A percentile compares a stretch with the other conserved stretches of the same genome.
Evolutionary conservation across 2,888 invertebrate genomes (phyloP).

Genomic region (Portevinia maculata): DNA sequence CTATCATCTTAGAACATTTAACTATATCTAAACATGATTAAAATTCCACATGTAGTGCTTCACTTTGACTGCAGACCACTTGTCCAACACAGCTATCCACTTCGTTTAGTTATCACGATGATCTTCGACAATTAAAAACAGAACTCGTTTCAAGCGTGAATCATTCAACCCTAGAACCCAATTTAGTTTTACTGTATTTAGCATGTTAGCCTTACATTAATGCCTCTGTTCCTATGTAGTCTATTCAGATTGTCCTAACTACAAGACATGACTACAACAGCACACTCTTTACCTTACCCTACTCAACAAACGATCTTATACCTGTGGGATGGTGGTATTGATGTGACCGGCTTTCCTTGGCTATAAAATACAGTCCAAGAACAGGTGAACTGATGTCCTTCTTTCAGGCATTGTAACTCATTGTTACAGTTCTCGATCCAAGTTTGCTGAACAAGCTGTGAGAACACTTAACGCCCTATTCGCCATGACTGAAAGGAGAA

Average conservation of each 20-base stretch:
- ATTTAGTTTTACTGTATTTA: conserved; percentile 54
- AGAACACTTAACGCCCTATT: conserved; percentile 60
- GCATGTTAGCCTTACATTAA: conserved; percentile 53
- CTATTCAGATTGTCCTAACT: conserved; percentile 44
- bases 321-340: conserved; percentile 55
- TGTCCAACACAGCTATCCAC: conserved; percentile 14
- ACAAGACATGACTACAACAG: conserved; percentile 16
- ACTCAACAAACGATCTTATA: conserved; percentile 32
- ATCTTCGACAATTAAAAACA: conserved; percentile 59
- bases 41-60: conserved; percentile 11
- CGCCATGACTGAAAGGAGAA: conserved; percentile 25
- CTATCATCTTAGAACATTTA: conserved; percentile 22
- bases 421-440: conserved; percentile 50
- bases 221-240: conserved; percentile 40
- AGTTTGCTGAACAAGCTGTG: conserved; percentile 56
- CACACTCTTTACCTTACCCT: conserved; percentile 10
- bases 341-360: conserved; percentile 36
- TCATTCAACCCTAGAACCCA: conserved; percentile 57
- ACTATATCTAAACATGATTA: conserved; percentile 35
- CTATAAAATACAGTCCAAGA: conserved; percentile 61
- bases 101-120: conserved; percentile 36
- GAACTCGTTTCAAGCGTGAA: conserved; percentile 56
- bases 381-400: conserved; percentile 69
- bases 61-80: conserved; percentile 4
- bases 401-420: conserved; percentile 56